Conservation (phyloP, 2,888 invertebrate genomes). For the Drosophila rellima region DNA sequence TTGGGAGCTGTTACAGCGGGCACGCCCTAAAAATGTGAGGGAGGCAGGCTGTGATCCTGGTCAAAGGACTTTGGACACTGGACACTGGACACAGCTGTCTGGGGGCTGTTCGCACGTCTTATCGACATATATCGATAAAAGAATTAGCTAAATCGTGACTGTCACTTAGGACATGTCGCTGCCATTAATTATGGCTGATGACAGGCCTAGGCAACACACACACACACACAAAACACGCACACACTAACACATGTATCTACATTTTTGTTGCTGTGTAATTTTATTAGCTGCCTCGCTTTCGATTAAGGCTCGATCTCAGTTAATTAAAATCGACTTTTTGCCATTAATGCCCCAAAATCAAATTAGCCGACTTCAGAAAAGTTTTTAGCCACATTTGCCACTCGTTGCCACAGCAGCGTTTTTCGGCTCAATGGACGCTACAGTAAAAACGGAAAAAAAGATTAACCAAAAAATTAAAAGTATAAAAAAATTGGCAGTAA, state of each 20-base stretch:
- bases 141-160: constrained; percentile 83
- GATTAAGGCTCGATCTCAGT: constrained; percentile 62
- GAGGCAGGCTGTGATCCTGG: neutral
- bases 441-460: constrained; percentile 5
- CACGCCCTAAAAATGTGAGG: constrained; percentile 20
- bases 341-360: constrained; percentile 78
- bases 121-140: constrained; percentile 82
- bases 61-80: constrained; percentile 5
- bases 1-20: constrained; percentile 7
- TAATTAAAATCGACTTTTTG: constrained; percentile 81
- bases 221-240: constrained; percentile 6
- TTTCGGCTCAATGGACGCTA: constrained; percentile 11
- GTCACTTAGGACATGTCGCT: constrained; percentile 80
- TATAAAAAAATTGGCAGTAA: neutral
- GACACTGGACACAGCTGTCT: constrained; percentile 60
- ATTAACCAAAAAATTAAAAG: neutral
- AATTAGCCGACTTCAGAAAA: constrained; percentile 63
- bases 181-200: constrained; percentile 84
- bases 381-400: constrained; percentile 49
- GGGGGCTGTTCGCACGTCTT: constrained; percentile 66
- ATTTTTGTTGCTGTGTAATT: constrained; percentile 51
- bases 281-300: constrained; percentile 73
- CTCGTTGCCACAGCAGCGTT: constrained; percentile 48
- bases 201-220: constrained; percentile 58
- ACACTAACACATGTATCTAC: constrained; percentile 4